Base-by-base conservation (phyloP, 1,140 invertebrate species). In the Drosophila ficusphila region DNA sequence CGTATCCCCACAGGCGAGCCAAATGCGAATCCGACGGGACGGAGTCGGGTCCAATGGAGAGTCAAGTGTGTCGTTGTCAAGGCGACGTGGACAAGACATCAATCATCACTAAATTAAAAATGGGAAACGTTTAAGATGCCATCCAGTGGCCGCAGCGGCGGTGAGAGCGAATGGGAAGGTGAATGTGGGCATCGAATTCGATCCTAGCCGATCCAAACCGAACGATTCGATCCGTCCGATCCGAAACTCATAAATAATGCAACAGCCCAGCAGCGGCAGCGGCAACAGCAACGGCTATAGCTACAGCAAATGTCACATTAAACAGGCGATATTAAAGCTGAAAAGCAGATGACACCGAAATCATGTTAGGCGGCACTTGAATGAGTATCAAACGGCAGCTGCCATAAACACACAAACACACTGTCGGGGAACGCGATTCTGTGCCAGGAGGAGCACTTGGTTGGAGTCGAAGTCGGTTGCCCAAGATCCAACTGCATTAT, bases 91-190 rank as follows among this genome's bases (percentile, higher is more conserved):
- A 88, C 82, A 88, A 82, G 78, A 88, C 82, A 88, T 88, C 82
- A 88, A 88, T 88, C 82, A 88, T 88, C 82, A 88, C 82, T 82
- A 82, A 88, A 88, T 88, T 88, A 88, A 88, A 88, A 86, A 74
- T 65, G 57, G 44, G 86, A 82, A 88, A 78, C 77, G 85, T 86
- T 86, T 86, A 81, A 86, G 60, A 88, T 86, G 78, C 73, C 68
- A 75, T 68, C 51, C 76, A 68, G 58, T 53, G 58, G 56, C 53
- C 48, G 12, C 7, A 51, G 57, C 36, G 12, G 41, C 18, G 49
- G 27, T 29, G 34, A 27, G 25, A 31, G 21, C 21, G 9, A 56
- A 53, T 42, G 64, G 39, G 33, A 60, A 60, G 73, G 82, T 75
- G 71, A 57, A 72, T 77, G 78, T 76, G 44, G 62, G 52, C 16